Conservation (phyloP, 2,888 invertebrate species). For the Xanthia togata region DNA sequence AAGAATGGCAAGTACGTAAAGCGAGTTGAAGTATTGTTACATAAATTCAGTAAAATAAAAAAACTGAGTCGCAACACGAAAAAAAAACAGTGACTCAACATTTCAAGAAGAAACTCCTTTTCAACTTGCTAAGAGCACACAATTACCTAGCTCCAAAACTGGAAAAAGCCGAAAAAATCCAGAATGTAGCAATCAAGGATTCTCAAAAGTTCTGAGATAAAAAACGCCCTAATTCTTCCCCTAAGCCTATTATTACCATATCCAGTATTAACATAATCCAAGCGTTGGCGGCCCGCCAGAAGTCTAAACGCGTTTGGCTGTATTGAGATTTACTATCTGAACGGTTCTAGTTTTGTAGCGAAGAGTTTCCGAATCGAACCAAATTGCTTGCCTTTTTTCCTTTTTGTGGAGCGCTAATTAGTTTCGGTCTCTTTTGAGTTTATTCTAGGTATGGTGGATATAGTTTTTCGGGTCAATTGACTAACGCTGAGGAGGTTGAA, state of each 20-base stretch:
- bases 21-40: neutral
- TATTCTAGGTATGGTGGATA: slow-evolving; percentile 27
- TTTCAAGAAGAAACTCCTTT: slow-evolving; percentile 30
- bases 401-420: slow-evolving; percentile 61
- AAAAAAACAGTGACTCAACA: neutral
- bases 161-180: slow-evolving; percentile 36
- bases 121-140: slow-evolving; percentile 36
- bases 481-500: slow-evolving; percentile 6
- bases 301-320: slow-evolving; percentile 76
- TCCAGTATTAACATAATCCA: slow-evolving; percentile 61
- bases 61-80: no score
- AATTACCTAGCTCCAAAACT: slow-evolving; percentile 24
- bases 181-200: slow-evolving; percentile 58
- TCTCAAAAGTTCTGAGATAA: slow-evolving; percentile 40
- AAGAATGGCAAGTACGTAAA: no score
- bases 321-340: slow-evolving; percentile 83
- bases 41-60: neutral
- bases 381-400: slow-evolving; percentile 51
- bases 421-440: slow-evolving; percentile 54
- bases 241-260: slow-evolving; percentile 62
- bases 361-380: slow-evolving; percentile 61
- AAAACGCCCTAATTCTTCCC: slow-evolving; percentile 48
- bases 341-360: slow-evolving; percentile 66
- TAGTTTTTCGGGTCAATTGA: slow-evolving; percentile 43
- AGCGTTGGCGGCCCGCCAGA: slow-evolving; percentile 75